A percentile compares a stretch with the other conserved stretches of the same genome.
Evolutionary conservation across 2,888 invertebrate genomes (phyloP).

Genomic region (Pachycephus smyrnensis): DNA sequence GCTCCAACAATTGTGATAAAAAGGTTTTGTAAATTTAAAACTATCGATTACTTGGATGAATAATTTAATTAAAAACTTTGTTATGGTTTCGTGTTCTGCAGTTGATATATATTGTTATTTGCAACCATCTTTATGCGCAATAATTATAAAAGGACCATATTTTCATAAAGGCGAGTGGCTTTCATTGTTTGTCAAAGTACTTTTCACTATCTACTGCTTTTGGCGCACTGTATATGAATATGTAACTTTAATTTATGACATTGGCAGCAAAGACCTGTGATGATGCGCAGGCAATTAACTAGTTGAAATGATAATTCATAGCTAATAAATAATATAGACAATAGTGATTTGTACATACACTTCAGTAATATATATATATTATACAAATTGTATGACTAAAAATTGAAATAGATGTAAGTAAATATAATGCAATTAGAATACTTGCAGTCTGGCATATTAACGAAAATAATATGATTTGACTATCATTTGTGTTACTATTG

Average conservation of each 20-base stretch:
- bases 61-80: not conserved
- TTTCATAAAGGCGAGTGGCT: not conserved
- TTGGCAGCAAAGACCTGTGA: conserved; percentile 13
- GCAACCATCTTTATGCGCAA: not conserved
- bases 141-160: not conserved
- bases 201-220: not conserved
- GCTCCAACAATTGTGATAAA: not conserved
- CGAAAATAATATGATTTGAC: conserved; percentile 1
- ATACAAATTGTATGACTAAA: conserved; percentile 14
- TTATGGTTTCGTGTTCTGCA: not conserved
- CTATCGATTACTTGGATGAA: not conserved
- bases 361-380: conserved; percentile 24
- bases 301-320: conserved; percentile 19
- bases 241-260: conserved; percentile 11
- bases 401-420: conserved; percentile 17
- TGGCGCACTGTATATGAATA: conserved; percentile 8
- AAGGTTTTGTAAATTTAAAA: not conserved
- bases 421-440: conserved; percentile 15
- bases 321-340: conserved; percentile 16
- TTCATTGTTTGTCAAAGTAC: not conserved
- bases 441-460: conserved; percentile 7
- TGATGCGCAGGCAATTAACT: conserved; percentile 15
- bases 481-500: conserved; percentile 10
- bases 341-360: conserved; percentile 26
- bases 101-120: not conserved